Conservation (phyloP, 2,113 vertebrate genomes). For the Chionis minor region DNA sequence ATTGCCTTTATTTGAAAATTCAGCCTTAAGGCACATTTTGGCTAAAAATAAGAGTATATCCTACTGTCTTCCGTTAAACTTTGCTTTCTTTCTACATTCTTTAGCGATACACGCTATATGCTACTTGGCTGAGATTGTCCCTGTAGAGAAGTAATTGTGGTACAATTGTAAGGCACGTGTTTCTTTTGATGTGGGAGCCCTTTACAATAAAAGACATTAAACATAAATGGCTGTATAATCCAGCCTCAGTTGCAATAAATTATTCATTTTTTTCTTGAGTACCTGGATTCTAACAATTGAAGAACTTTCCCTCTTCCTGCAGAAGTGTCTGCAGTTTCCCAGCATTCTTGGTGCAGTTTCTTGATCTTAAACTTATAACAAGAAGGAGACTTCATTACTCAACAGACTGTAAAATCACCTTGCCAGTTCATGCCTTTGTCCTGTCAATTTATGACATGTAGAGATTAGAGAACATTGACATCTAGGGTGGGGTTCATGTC, state of each 20-base stretch:
- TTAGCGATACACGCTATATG: neutral
- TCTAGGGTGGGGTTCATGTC: neutral
- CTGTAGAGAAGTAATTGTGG: conserved; percentile 5
- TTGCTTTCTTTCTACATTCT: neutral
- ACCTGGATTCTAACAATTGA: neutral
- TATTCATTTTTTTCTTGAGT: conserved; percentile 4
- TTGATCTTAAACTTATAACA: neutral
- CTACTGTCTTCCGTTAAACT: neutral
- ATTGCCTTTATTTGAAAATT: conserved; percentile 9
- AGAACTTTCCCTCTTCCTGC: neutral
- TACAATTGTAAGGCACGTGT: neutral
- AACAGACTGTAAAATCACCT: neutral
- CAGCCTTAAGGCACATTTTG: conserved; percentile 10
- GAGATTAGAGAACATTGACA: neutral
- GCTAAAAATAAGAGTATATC: conserved; percentile 20
- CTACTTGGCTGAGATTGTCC: neutral
- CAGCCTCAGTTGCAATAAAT: neutral
- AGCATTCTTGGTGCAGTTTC: neutral
- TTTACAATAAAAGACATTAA: conserved; percentile 18
- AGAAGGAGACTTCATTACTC: neutral
- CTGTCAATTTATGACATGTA: neutral
- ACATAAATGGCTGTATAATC: conserved; percentile 24
- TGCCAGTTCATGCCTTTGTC: conserved; percentile 18
- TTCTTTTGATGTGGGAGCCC: neutral
- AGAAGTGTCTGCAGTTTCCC: neutral